phyloP scores from a whole-genome alignment of 2,888 invertebrate species.

The Drosophila recens region DNA sequence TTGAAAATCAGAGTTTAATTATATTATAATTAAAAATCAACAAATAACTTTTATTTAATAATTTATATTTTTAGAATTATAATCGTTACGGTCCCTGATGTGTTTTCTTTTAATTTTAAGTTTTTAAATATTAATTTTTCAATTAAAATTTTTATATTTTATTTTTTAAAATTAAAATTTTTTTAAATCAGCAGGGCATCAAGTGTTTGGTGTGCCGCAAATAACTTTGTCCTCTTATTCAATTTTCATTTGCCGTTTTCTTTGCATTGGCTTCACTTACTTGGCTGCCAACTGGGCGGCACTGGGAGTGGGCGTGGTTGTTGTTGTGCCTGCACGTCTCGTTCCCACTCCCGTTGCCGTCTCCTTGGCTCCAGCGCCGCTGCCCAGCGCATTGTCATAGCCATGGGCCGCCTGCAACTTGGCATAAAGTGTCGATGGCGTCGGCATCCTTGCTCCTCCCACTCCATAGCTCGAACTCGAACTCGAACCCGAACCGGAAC shows the following conservation, averaged over 20 bases:
- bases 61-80: too few species aligned
- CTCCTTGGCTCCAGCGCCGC: conserved; percentile 73
- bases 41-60: too few species aligned
- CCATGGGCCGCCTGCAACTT: conserved; percentile 80
- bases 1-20: too few species aligned
- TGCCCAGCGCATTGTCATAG: conserved; percentile 82
- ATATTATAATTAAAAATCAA: too few species aligned
- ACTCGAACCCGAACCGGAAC: conserved; percentile 36
- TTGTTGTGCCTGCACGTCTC: conserved; percentile 40
- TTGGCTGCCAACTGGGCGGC: conserved; percentile 82
- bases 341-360: conserved; percentile 49
- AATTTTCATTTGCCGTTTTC: conserved; percentile 50
- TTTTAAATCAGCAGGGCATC: not conserved
- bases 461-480: conserved; percentile 37
- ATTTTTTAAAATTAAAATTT: too few species aligned
- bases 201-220: not conserved
- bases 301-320: conserved; percentile 67
- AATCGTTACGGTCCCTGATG: too few species aligned
- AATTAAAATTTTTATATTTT: too few species aligned
- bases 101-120: too few species aligned
- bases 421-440: conserved; percentile 74
- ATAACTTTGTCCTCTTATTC: conserved; percentile 19
- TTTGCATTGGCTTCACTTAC: conserved; percentile 75
- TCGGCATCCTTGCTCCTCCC: conserved; percentile 50
- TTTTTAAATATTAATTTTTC: too few species aligned